A percentile compares a stretch with the other conserved stretches of the same genome.
phyloP scores from a whole-genome alignment of 1,140 invertebrate species.

The Caerostris extrusa region DNA sequence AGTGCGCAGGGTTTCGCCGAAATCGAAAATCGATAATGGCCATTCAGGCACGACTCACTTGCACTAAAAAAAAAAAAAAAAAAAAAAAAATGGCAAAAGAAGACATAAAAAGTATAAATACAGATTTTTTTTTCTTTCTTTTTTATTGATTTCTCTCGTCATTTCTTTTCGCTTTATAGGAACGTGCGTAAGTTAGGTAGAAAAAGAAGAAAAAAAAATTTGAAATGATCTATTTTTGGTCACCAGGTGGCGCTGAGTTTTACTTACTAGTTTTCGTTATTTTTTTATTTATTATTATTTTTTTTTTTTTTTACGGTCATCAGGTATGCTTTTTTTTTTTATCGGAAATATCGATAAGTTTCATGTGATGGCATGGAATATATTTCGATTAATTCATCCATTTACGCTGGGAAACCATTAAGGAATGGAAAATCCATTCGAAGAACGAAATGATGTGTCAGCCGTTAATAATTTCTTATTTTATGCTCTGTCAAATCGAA shows the following conservation, averaged over 20 bases:
- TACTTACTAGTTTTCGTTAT: not conserved
- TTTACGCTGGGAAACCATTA: constrained; percentile 16
- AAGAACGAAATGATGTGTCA: not conserved
- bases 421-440: constrained; percentile 1
- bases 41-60: constrained; percentile 6
- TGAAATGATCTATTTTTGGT: constrained; percentile 15
- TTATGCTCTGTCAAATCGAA: too few relatives aligned
- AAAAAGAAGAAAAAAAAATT: not conserved
- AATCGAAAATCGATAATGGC: constrained; percentile 75
- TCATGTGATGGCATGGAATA: not conserved
- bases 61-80: constrained; percentile 5
- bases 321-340: not conserved
- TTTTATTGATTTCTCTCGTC: not conserved
- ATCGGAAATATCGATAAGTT: constrained; percentile 5
- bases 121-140: not conserved
- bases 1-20: not conserved
- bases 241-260: constrained; percentile 43
- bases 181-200: not conserved
- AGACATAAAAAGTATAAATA: constrained; percentile 18
- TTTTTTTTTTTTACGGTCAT: not conserved
- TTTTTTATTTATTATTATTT: not conserved
- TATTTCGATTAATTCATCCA: constrained; percentile 21
- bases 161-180: not conserved
- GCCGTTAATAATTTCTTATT: not conserved
- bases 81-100: not conserved